A percentile compares a stretch with the other conserved stretches of the same genome.
These are phyloP conservation scores for Amblyteles armatorius DNA, from an alignment of 2,888 invertebrate genomes.

Conservation along the genomic window DNA sequence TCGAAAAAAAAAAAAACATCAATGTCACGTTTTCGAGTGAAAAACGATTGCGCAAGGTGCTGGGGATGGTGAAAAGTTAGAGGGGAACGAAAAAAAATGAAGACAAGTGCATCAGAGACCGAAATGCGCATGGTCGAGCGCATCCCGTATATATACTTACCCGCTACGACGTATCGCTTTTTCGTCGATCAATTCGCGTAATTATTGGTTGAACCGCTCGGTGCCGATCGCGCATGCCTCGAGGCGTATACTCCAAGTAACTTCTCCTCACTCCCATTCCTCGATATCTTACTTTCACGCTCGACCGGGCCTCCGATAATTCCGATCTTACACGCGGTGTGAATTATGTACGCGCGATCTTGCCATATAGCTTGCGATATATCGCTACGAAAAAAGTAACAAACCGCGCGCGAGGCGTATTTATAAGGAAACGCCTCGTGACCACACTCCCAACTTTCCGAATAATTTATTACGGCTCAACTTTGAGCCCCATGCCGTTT, in stretches of 20 bases:
- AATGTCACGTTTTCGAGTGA: slow-evolving; percentile 40
- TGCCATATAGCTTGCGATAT: slow-evolving; percentile 1
- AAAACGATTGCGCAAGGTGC: slow-evolving; percentile 25
- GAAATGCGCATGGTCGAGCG: neutral
- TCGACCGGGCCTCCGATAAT: slow-evolving; percentile 57
- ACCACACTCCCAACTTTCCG: slow-evolving; percentile 34
- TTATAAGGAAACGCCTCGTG: slow-evolving; percentile 47
- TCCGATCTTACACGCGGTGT: slow-evolving; percentile 69
- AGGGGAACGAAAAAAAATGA: neutral
- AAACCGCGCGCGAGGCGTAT: slow-evolving; percentile 28
- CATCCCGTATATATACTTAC: slow-evolving; percentile 53
- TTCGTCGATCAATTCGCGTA: slow-evolving; percentile 63
- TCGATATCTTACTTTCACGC: slow-evolving; percentile 66
- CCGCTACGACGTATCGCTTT: slow-evolving; percentile 55
- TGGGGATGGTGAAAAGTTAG: neutral
- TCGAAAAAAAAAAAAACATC: slow-evolving; percentile 28
- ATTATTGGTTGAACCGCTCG: slow-evolving; percentile 60
- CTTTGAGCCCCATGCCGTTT: neutral
- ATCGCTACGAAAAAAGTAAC: slow-evolving; percentile 1
- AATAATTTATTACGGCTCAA: slow-evolving; percentile 48
- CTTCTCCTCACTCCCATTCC: slow-evolving; percentile 8
- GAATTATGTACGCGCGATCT: slow-evolving; percentile 70
- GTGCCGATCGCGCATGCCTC: slow-evolving; percentile 44
- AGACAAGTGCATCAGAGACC: slow-evolving; percentile 31
- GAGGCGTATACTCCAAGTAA: slow-evolving; percentile 1